Evolutionary conservation across 2,113 vertebrate genomes (phyloP).

Genomic region (Oceanodroma tethys): DNA sequence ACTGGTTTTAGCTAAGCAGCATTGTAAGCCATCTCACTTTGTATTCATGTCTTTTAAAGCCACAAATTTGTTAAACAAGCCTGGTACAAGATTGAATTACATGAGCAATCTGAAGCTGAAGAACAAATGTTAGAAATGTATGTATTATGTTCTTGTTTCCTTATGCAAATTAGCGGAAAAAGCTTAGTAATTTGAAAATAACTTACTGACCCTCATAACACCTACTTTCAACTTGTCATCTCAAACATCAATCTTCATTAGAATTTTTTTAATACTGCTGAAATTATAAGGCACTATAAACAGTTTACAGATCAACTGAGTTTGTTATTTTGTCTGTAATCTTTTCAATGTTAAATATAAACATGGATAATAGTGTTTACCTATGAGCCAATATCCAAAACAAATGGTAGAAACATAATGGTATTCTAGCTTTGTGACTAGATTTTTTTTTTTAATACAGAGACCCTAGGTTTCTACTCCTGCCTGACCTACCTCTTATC

Average conservation of each 20-base stretch:
- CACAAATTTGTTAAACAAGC: not conserved
- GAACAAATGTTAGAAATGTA: accelerated
- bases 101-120: not conserved
- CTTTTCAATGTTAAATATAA: not conserved
- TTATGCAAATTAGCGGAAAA: not conserved
- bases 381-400: not conserved
- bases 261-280: not conserved
- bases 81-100: not conserved
- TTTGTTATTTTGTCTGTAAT: not conserved
- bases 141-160: not conserved
- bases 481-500: not conserved
- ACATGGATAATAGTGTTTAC: not conserved
- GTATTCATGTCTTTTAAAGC: not conserved
- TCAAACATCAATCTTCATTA: not conserved
- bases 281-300: not conserved
- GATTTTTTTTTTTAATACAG: not conserved
- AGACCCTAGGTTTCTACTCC: not conserved
- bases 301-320: not conserved
- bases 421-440: not conserved
- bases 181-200: not conserved
- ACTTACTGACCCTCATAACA: not conserved
- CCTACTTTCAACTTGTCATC: not conserved
- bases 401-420: not conserved
- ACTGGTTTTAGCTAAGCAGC: not conserved
- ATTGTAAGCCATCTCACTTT: not conserved